Evolutionary conservation across 2,113 vertebrate genomes (phyloP), one percentile per base, ranked within the genome.

Genomic region (Chaetodon trifascialis): DNA sequence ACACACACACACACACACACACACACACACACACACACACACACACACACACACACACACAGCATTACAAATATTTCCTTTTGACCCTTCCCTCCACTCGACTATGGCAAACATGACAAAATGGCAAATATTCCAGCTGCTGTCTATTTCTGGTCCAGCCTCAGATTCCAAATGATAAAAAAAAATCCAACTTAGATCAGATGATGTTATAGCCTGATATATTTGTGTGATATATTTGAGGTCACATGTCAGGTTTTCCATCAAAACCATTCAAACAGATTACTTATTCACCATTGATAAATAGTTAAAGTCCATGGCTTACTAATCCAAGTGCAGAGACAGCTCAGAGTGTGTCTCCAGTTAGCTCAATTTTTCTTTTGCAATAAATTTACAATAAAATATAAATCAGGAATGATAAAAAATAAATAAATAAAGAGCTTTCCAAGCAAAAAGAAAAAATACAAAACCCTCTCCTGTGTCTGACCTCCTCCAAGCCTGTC

Each of bases 1-100:
- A 80, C 34, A 19, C 54, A 56, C 10, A 12, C 55, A 72, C 4
- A 25, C 0, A 72, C 3, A 60, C 17, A 71, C 17, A 49, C 49
- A 42, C 44, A 83, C 51, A 78, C 56, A 79, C 65, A 30, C 30
- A 30, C 30, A 80, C 34, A 19, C 54, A 56, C 10, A 12, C 55
- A 72, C 4, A 65, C n/a, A 67, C 14, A 38, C 49, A 36, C 49
- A 80, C 46, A 80, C 46, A 78, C 7, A 21, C 23, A 51, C 44
- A 52, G 55, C 9, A 51, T 21, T 30, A 62, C 30, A 59, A 46
- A 76, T 68, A 58, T 47, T 58, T 58, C 25, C 46, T 36, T 36
- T 5, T 7, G 54, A 30, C 9, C n/a, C 38, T 44, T 21, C 15
- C 9, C 34, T 23, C 40, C 5, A 17, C 46, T 40, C 1, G 0